Percentiles rank a stretch among this genome's conserved stretches.
Conservation (phyloP, 2,888 invertebrate species). For the Molanna angustata region DNA sequence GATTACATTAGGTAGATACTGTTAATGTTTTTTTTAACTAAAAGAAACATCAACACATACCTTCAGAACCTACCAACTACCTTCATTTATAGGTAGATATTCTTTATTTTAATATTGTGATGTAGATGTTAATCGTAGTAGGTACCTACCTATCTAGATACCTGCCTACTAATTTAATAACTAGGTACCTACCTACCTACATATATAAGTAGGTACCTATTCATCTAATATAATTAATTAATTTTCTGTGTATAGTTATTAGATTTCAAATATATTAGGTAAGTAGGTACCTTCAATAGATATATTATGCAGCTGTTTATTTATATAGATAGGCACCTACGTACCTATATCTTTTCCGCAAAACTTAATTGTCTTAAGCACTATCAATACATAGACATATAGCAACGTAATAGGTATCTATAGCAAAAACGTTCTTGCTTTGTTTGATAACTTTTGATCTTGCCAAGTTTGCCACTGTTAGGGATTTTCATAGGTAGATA, state of each 20-base stretch:
- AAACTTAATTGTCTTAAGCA: too few relatives aligned
- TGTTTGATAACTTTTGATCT: too few relatives aligned
- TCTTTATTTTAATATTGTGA: background rate
- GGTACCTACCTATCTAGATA: background rate
- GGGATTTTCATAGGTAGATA: background rate
- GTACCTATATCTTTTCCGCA: background rate
- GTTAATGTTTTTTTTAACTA: slow-evolving; percentile 18
- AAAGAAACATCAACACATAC: too few relatives aligned
- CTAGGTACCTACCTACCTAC: background rate
- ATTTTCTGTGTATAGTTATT: too few relatives aligned
- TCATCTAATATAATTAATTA: too few relatives aligned
- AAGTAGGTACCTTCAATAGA: too few relatives aligned
- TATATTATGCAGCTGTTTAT: too few relatives aligned
- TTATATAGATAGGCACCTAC: background rate
- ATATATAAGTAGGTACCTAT: background rate
- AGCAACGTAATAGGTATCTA: too few relatives aligned
- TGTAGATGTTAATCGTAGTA: background rate
- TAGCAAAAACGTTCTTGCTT: too few relatives aligned
- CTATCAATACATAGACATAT: too few relatives aligned
- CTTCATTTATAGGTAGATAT: background rate
- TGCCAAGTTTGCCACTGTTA: too few relatives aligned
- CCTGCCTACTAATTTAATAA: background rate
- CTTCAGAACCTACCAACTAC: background rate
- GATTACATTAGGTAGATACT: slow-evolving; percentile 21
- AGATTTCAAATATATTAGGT: too few relatives aligned